Base-by-base conservation (phyloP, 2,113 vertebrate genomes). In the Anoplopoma fimbria region DNA sequence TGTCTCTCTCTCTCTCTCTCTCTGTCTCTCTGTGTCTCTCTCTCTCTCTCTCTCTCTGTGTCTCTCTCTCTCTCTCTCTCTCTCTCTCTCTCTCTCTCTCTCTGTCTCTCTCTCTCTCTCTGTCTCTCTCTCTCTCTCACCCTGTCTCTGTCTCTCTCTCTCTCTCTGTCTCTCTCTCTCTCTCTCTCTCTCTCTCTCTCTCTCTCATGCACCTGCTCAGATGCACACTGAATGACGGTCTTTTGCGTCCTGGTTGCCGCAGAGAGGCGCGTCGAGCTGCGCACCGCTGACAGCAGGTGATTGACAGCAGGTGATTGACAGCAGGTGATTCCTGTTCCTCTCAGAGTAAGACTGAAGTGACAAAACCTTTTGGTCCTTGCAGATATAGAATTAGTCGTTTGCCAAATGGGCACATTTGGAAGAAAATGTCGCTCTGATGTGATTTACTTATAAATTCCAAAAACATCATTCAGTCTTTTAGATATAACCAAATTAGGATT, bases 191-290 rank as follows among this genome's bases (percentile, higher is more conserved):
- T 3, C 47, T 53, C 60, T 49, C 70, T 45, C 65, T 60, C 64
- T 42, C 77, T 69, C 38, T 70, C 19, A 47, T 74, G 88, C 89
- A 92, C 91, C 86, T 92, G 90, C 84, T 87, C 77, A 17, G 74
- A 38, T 47, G 72, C 74, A 47, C 47, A 6, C 42, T 31, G 33
- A 83, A 74, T 79, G 49, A 53, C 23, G 25, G 45, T 6, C 78
- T 25, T 31, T 65, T 81, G 81, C 53, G 67, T 68, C 53, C 82
- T 5, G 6, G 40, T 12, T 82, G 76, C 86, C 7, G 90, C 88
- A 87, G 74, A 86, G 72, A 71, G 63, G 36, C 34, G 72, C 77
- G 53, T 63, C 38, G 51, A 57, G 75, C 81, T 57, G 89, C 75
- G 71, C 76, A 19, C 42, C 29, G 51, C n/a, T n/a, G n/a, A 21